These are phyloP conservation scores for Lacanobia oleracea DNA, from an alignment of 2,888 invertebrate genomes.

Conservation along the genomic window DNA sequence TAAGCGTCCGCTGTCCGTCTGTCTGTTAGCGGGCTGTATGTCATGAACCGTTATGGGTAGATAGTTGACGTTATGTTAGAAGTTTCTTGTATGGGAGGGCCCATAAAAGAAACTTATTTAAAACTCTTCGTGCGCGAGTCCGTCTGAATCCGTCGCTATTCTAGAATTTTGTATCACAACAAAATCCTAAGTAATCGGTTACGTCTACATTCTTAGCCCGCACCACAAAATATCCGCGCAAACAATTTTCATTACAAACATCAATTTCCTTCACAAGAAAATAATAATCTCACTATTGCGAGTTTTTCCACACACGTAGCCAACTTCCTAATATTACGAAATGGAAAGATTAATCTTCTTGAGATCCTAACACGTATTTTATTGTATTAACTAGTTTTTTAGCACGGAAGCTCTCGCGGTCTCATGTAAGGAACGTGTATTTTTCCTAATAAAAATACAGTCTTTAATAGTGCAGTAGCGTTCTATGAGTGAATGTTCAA, in stretches of 20 bases:
- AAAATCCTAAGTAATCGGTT: not conserved
- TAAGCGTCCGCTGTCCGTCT: too few relatives aligned
- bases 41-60: too few relatives aligned
- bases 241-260: slow-evolving; percentile 20
- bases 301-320: slow-evolving; percentile 14
- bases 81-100: too few relatives aligned
- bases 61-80: too few relatives aligned
- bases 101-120: too few relatives aligned
- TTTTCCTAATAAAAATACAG: too few relatives aligned
- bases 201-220: not conserved
- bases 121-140: too few relatives aligned
- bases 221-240: slow-evolving; percentile 10
- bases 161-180: not conserved
- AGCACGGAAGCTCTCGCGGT: not conserved
- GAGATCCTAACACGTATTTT: not conserved
- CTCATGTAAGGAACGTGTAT: not conserved
- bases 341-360: slow-evolving; percentile 41
- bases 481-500: too few relatives aligned
- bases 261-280: slow-evolving; percentile 36
- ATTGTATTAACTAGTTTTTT: not conserved
- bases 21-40: too few relatives aligned
- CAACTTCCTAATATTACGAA: slow-evolving; percentile 29
- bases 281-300: slow-evolving; percentile 20
- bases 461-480: too few relatives aligned
- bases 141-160: too few relatives aligned